Conservation (phyloP, 35 echinoderm and acorn worm species). For the Apostichopus parvimensis region DNA sequence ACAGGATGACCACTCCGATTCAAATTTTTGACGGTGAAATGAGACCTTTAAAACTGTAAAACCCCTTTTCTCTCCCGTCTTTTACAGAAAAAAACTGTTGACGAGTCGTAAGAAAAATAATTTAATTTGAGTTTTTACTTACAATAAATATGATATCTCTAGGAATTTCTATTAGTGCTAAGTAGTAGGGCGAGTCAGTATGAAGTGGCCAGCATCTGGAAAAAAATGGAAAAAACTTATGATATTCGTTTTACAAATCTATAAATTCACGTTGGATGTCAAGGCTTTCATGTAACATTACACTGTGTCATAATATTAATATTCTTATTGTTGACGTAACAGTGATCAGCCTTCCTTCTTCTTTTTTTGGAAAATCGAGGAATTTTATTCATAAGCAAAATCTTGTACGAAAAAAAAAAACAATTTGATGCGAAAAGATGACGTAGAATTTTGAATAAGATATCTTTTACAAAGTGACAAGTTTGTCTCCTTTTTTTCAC, state of each 20-base stretch:
- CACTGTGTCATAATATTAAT: no score
- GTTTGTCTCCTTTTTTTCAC: no score
- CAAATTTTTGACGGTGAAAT: not conserved
- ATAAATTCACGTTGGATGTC: not conserved
- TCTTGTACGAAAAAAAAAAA: no score
- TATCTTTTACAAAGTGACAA: no score
- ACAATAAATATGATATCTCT: conserved; percentile 63
- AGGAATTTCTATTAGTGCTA: conserved; percentile 62
- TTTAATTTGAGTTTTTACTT: conserved; percentile 20
- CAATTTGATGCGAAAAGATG: no score
- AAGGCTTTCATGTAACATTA: not conserved
- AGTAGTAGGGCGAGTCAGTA: conserved; percentile 20
- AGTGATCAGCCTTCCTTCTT: no score
- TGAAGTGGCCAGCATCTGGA: conserved; percentile 64
- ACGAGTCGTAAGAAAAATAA: not conserved
- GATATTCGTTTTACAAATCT: not conserved
- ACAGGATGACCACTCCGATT: not conserved
- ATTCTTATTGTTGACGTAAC: no score
- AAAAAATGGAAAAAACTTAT: not conserved
- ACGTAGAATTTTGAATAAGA: no score
- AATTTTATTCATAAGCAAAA: no score
- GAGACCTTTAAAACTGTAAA: not conserved
- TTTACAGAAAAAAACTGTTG: not conserved
- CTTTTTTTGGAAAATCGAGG: no score
- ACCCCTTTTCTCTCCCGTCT: not conserved